Base-by-base conservation (phyloP, 2,888 invertebrate species). In the Agrypnus murinus region DNA sequence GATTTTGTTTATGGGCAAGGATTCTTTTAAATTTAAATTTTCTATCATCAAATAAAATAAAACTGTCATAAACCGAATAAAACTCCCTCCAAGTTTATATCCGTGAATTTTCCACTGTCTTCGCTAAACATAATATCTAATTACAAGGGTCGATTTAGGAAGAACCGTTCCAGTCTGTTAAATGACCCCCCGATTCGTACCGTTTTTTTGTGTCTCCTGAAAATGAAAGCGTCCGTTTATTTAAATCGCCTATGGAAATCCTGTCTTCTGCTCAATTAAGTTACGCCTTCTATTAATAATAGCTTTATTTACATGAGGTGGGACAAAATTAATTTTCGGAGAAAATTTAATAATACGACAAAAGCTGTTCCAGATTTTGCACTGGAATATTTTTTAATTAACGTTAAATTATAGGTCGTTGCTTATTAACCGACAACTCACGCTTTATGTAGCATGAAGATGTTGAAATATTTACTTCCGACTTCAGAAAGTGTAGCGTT, bases 121-220 rank as follows among this genome's bases (percentile, higher is more conserved):
- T 15, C 53, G 32, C 53, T 32, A 53, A 53, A 53, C 53, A 53
- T 53, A 32, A 53, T 53, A 53, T 53, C 32, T 53, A 53, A 53
- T 53, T 53, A 53, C 34, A 53, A 53, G 53, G 53, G 53, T 53
- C 53, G 53, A 34, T 32, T 34, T n/a, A 34, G 31, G 34, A n/a
- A 32, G 15, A 53, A 9, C 53, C 17, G 46, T 19, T 46, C 32
- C 14, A 50, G 25, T 10, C 12, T 9, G 31, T 53, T 53, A 53
- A 53, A 53, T 34, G 53, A 32, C 32, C 53, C 53, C 17, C 17
- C 15, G 6, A 10, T 17, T 15, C 14, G 53, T 34, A n/a, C 14
- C 15, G 31, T 53, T 53, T 53, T 53, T 53, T 53, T 53, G 53
- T 34, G 53, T 34, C 31, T 34, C 31, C 53, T 34, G 32, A 53